phyloP scores from a whole-genome alignment of 2,888 invertebrate genomes.

The Dermolepida albohirtum region DNA sequence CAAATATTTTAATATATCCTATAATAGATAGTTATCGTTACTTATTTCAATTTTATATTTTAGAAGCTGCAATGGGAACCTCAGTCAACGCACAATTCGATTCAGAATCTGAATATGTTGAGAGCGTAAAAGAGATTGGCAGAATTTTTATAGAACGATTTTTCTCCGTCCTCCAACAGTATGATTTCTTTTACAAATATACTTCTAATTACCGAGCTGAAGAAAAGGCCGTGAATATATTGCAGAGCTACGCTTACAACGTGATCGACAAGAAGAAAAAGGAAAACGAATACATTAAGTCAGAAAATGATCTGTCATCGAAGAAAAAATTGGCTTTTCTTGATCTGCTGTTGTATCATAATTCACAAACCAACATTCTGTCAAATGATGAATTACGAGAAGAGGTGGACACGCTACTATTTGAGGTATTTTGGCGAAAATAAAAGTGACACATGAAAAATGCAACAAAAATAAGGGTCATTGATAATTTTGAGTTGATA shows the following conservation, averaged over 20 bases:
- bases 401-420: conserved; percentile 49
- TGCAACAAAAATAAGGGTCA: too few species aligned
- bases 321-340: conserved; percentile 45
- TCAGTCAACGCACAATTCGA: conserved; percentile 78
- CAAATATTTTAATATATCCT: too few species aligned
- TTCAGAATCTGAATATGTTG: conserved; percentile 77
- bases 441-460: background rate
- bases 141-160: conserved; percentile 54
- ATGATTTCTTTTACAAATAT: conserved; percentile 68
- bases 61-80: conserved; percentile 89
- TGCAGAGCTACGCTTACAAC: conserved; percentile 66
- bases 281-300: conserved; percentile 20
- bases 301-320: conserved; percentile 5
- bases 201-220: conserved; percentile 71
- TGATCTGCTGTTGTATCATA: conserved; percentile 45
- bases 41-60: conserved; percentile 50
- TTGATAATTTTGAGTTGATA: too few species aligned
- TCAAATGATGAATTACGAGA: conserved; percentile 47
- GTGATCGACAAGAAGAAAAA: conserved; percentile 66
- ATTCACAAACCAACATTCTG: conserved; percentile 60
- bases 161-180: conserved; percentile 65
- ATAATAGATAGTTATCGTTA: too few species aligned
- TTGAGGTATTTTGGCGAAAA: conserved; percentile 40
- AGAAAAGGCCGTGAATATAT: conserved; percentile 63
- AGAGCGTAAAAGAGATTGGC: conserved; percentile 72